Percentiles rank a stretch among this genome's conserved stretches.
These are phyloP conservation scores for Coelinius sp. DNA, from an alignment of 2,888 invertebrate genomes.

Conservation along the genomic window DNA sequence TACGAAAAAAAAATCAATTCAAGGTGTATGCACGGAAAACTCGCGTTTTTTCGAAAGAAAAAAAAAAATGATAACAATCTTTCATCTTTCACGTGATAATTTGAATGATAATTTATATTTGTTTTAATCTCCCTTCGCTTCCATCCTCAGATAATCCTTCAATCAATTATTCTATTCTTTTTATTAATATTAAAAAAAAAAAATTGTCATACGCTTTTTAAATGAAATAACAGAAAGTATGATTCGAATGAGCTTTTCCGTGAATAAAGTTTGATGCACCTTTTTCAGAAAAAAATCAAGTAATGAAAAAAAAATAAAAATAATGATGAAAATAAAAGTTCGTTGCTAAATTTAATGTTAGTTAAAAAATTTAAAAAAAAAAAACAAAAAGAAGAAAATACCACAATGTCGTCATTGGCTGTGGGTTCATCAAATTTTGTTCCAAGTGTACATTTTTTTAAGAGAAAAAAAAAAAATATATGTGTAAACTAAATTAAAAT, in stretches of 20 bases:
- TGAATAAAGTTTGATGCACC: conserved; percentile 45
- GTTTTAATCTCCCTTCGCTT: conserved; percentile 49
- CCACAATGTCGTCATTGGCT: conserved; percentile 41
- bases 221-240: conserved; percentile 21
- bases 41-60: conserved; percentile 19
- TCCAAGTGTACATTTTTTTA: conserved; percentile 58
- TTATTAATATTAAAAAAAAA: not conserved
- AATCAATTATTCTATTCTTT: conserved; percentile 31
- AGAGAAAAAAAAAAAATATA: conserved; percentile 44
- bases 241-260: conserved; percentile 25
- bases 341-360: conserved; percentile 26
- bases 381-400: conserved; percentile 16
- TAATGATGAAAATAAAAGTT: conserved; percentile 6
- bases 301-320: conserved; percentile 21
- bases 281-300: conserved; percentile 15
- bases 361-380: conserved; percentile 3
- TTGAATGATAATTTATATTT: conserved; percentile 42
- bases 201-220: conserved; percentile 18
- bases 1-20: conserved; percentile 19
- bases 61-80: conserved; percentile 42
- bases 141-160: conserved; percentile 31
- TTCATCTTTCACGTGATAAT: conserved; percentile 35
- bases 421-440: conserved; percentile 60
- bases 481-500: conserved; percentile 46
- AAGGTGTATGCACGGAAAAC: conserved; percentile 39